Evolutionary conservation across 2,113 vertebrate genomes (phyloP).

Genomic region (Corydoras maculifer): DNA sequence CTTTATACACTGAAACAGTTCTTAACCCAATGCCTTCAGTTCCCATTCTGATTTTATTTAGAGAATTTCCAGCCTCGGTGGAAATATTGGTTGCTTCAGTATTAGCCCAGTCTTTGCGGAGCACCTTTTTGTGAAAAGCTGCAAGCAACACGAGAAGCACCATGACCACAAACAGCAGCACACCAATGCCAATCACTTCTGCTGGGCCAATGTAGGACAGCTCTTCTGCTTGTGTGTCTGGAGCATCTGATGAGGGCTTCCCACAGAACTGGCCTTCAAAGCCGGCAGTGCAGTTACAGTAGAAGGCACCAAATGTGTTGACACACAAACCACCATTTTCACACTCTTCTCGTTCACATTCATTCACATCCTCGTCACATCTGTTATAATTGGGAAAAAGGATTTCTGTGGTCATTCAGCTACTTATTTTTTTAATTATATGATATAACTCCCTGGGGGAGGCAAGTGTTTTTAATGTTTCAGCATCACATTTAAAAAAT

Average conservation of each 20-base stretch:
- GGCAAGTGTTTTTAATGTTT: not conserved
- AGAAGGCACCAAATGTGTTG: conserved; percentile 83
- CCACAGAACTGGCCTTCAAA: conserved; percentile 79
- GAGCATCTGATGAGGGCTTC: conserved; percentile 62
- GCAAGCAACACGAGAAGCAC: conserved; percentile 77
- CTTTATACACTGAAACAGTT: conserved; percentile 58
- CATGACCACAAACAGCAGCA: conserved; percentile 81
- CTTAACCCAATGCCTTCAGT: conserved; percentile 76
- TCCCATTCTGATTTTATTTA: conserved; percentile 74
- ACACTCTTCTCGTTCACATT: conserved; percentile 81
- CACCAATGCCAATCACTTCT: conserved; percentile 87
- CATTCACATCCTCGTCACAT: conserved; percentile 85
- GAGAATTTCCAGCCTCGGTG: conserved; percentile 64
- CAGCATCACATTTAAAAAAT: not conserved
- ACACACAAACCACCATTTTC: conserved; percentile 78
- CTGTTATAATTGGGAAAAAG: conserved; percentile 53
- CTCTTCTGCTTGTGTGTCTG: conserved; percentile 76
- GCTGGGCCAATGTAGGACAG: conserved; percentile 85
- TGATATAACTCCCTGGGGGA: too few species aligned
- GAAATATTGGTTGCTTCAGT: conserved; percentile 70
- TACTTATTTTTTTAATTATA: not conserved
- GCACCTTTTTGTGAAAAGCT: conserved; percentile 85
- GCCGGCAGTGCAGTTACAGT: conserved; percentile 86
- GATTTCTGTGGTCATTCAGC: not conserved
- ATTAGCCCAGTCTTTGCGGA: conserved; percentile 79